A percentile compares a stretch with the other conserved stretches of the same genome.
Evolutionary conservation across 2,888 invertebrate species (phyloP).

Genomic region (Heliconius cydno): DNA sequence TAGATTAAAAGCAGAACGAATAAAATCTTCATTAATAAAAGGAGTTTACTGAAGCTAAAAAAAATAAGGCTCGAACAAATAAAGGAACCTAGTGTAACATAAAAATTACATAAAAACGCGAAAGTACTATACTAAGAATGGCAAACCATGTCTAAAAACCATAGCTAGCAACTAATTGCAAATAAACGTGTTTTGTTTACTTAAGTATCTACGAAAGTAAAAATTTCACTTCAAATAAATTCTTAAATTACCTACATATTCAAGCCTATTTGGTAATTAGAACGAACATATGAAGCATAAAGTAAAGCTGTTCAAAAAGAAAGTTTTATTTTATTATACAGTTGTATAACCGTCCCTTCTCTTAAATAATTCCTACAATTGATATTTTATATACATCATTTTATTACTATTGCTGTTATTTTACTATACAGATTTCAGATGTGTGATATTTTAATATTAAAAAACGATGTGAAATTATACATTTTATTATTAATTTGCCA

Average conservation of each 20-base stretch:
- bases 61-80: slow-evolving; percentile 2
- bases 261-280: slow-evolving; percentile 15
- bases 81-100: background rate
- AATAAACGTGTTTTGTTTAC: slow-evolving; percentile 10
- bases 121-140: background rate
- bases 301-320: slow-evolving; percentile 9
- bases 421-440: background rate
- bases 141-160: slow-evolving; percentile 18
- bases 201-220: background rate
- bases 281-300: slow-evolving; percentile 14
- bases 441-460: background rate
- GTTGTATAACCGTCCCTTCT: slow-evolving; percentile 17
- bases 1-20: slow-evolving; percentile 7
- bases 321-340: slow-evolving; percentile 15
- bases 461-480: background rate
- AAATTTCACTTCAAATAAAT: background rate
- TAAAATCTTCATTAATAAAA: slow-evolving; percentile 7
- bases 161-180: slow-evolving; percentile 5
- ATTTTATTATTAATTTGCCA: background rate
- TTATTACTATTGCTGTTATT: slow-evolving; percentile 1
- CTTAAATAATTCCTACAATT: background rate
- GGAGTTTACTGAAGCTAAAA: background rate
- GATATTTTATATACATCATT: background rate
- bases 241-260: background rate
- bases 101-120: background rate